phyloP scores from a whole-genome alignment of 1,140 invertebrate genomes.

The Scaptomyza hsui region DNA sequence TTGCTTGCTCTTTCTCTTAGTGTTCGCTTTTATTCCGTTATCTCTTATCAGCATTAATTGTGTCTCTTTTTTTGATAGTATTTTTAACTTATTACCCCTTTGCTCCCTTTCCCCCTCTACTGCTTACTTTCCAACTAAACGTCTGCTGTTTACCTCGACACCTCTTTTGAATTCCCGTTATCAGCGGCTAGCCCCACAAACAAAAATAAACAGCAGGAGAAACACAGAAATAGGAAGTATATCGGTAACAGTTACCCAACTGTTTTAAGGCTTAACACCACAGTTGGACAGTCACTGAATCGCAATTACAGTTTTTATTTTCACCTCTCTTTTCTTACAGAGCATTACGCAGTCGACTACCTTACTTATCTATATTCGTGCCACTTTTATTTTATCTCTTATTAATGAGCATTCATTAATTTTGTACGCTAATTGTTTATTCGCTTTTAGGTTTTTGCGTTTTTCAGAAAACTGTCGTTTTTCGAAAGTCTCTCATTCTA shows the following conservation, averaged over 20 bases:
- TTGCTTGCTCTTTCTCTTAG: neutral
- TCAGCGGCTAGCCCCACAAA: constrained; percentile 9
- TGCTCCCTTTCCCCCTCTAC: neutral
- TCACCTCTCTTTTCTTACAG: neutral
- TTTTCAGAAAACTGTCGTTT: too few relatives aligned
- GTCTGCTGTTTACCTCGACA: too few relatives aligned
- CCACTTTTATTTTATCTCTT: neutral
- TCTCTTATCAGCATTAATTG: constrained; percentile 20
- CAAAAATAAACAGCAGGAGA: neutral
- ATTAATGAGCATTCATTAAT: constrained; percentile 1
- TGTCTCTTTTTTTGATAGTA: constrained; percentile 10
- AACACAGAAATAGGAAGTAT: too few relatives aligned
- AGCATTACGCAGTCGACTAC: neutral
- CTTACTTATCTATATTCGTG: neutral
- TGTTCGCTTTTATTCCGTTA: constrained; percentile 3
- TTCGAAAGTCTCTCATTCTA: neutral
- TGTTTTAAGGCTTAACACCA: too few relatives aligned
- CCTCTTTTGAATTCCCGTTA: constrained; percentile 8
- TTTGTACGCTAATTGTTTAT: neutral
- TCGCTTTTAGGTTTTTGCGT: too few relatives aligned
- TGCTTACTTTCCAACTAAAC: neutral
- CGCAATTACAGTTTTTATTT: constrained; percentile 33
- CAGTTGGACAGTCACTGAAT: constrained; percentile 5
- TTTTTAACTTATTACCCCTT: constrained; percentile 14
- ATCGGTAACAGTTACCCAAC: neutral